These are phyloP conservation scores for Eretmocerus hayati DNA, from an alignment of 2,888 invertebrate species.

Conservation along the genomic window DNA sequence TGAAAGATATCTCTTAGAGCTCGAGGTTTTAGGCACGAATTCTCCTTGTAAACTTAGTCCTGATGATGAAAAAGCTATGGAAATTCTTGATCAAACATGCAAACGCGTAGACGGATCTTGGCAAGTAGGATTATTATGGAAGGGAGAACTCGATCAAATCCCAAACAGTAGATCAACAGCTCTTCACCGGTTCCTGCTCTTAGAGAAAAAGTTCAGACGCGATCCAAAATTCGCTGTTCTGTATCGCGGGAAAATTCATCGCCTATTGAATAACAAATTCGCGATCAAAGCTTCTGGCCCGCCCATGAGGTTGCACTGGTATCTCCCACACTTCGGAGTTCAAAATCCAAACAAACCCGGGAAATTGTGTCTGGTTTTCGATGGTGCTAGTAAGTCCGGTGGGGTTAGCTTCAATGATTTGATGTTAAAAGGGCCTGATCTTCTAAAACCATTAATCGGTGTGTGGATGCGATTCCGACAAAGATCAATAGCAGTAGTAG, in stretches of 20 bases:
- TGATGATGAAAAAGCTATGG: not conserved
- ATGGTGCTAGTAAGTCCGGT: not conserved
- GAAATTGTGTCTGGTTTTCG: conserved; percentile 1
- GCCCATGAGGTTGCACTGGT: not conserved
- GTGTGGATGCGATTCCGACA: not conserved
- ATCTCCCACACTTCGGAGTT: conserved; percentile 1
- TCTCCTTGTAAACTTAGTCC: not conserved
- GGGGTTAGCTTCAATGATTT: not conserved
- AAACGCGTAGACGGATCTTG: not conserved
- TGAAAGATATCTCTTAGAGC: not conserved
- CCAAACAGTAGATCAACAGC: not conserved
- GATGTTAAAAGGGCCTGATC: not conserved
- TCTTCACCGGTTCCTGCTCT: not conserved
- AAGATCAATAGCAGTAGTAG: not conserved
- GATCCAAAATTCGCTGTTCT: not conserved
- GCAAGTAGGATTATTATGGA: not conserved
- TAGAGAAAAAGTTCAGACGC: not conserved
- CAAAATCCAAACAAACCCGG: not conserved
- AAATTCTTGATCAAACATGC: not conserved
- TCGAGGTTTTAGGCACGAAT: not conserved
- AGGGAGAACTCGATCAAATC: not conserved
- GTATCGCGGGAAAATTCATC: not conserved
- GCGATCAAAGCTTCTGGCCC: not conserved
- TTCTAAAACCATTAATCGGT: not conserved
- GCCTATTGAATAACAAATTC: not conserved